phyloP scores from a whole-genome alignment of 2,888 invertebrate genomes.

The Drosophila mimica region DNA sequence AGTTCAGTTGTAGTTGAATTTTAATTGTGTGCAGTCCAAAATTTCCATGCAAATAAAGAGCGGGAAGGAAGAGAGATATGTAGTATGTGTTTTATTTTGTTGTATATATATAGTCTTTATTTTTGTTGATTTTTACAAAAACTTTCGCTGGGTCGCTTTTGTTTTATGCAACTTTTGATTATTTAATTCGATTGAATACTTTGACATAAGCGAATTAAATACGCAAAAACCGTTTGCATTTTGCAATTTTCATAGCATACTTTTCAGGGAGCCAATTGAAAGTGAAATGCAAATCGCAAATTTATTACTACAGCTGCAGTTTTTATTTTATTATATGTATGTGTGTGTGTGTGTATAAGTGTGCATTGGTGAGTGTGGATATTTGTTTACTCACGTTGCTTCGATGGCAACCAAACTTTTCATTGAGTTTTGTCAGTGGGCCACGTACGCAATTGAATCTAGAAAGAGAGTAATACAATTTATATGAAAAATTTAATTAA shows the following conservation, averaged over 20 bases:
- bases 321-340: neutral
- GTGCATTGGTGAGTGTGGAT: neutral
- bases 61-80: slow-evolving; percentile 25
- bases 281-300: slow-evolving; percentile 43
- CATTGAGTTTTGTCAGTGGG: slow-evolving; percentile 62
- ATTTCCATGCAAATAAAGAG: slow-evolving; percentile 67
- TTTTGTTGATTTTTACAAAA: slow-evolving; percentile 5
- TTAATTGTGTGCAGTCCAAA: slow-evolving; percentile 50
- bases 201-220: slow-evolving; percentile 12
- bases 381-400: slow-evolving; percentile 65
- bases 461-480: slow-evolving; percentile 27
- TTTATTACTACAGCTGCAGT: slow-evolving; percentile 24
- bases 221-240: slow-evolving; percentile 15
- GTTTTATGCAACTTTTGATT: slow-evolving; percentile 28
- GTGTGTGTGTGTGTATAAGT: neutral
- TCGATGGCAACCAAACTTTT: slow-evolving; percentile 70
- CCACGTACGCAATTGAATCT: slow-evolving; percentile 33
- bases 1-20: slow-evolving; percentile 47
- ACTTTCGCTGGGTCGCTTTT: slow-evolving; percentile 22
- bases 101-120: neutral
- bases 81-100: slow-evolving; percentile 31
- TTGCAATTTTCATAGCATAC: slow-evolving; percentile 28
- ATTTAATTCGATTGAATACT: slow-evolving; percentile 32
- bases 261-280: slow-evolving; percentile 30
- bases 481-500: slow-evolving; percentile 39